These are phyloP conservation scores for Andrena haemorrhoa DNA, from an alignment of 2,888 invertebrate species.

Conservation along the genomic window DNA sequence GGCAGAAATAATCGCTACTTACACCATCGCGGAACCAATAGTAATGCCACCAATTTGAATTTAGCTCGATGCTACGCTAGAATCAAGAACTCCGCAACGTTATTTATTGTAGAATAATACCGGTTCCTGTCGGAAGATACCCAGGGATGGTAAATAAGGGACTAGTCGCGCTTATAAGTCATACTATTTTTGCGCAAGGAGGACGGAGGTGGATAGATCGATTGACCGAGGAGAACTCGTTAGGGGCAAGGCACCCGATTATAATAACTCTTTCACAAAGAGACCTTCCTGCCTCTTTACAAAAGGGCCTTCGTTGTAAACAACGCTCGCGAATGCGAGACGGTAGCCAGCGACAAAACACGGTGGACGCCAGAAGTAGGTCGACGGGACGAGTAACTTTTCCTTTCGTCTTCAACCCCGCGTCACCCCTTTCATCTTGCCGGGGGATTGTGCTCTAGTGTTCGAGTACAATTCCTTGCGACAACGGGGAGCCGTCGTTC, in stretches of 20 bases:
- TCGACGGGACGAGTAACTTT: slow-evolving; percentile 68
- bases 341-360: slow-evolving; percentile 60
- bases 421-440: slow-evolving; percentile 41
- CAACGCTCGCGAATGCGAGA: slow-evolving; percentile 61
- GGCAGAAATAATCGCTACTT: slow-evolving; percentile 26
- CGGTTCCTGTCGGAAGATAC: background rate
- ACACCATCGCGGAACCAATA: background rate
- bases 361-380: slow-evolving; percentile 63
- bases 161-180: background rate
- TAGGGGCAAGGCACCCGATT: slow-evolving; percentile 60
- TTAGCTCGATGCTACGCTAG: background rate
- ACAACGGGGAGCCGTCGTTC: slow-evolving; percentile 30
- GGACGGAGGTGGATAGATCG: slow-evolving; percentile 26
- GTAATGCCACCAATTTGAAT: background rate
- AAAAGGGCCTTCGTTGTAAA: slow-evolving; percentile 67
- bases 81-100: background rate
- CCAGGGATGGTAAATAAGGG: background rate
- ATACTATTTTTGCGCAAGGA: slow-evolving; percentile 18
- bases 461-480: slow-evolving; percentile 46
- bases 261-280: slow-evolving; percentile 69
- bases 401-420: slow-evolving; percentile 65
- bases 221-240: slow-evolving; percentile 37
- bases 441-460: slow-evolving; percentile 26
- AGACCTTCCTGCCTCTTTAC: slow-evolving; percentile 62
- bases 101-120: background rate